Conservation (phyloP, 2,797 vertebrate species). For the Tenualosa thibaudeaui region DNA sequence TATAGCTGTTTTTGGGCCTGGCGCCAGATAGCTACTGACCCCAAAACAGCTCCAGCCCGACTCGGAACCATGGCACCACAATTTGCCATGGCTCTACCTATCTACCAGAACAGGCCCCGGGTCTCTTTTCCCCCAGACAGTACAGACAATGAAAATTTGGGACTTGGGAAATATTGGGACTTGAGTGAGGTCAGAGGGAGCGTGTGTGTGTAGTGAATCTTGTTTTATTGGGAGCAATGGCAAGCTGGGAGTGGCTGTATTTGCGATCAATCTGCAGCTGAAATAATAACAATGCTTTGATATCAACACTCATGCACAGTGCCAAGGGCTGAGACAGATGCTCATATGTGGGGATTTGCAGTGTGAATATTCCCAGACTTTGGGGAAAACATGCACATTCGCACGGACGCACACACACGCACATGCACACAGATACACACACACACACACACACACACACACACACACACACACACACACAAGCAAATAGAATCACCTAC, state of each 20-base stretch:
- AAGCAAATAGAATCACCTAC: background rate
- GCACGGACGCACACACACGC: background rate
- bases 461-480: background rate
- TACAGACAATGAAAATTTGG: slow-evolving; percentile 8
- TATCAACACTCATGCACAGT: slow-evolving; percentile 24
- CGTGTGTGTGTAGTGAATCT: slow-evolving; percentile 12
- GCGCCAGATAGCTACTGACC: background rate
- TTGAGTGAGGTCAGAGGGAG: background rate
- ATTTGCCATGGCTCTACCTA: background rate
- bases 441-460: background rate
- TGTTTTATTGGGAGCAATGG: slow-evolving; percentile 19
- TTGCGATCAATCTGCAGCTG: slow-evolving; percentile 29
- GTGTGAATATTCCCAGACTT: background rate
- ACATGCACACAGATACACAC: background rate
- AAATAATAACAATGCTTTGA: slow-evolving; percentile 28
- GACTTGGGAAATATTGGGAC: no score
- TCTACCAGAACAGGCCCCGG: background rate
- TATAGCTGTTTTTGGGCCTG: background rate
- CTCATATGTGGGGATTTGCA: slow-evolving; percentile 21
- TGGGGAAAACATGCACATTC: background rate
- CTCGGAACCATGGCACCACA: background rate
- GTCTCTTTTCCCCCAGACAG: background rate
- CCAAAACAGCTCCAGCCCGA: background rate
- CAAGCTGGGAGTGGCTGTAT: slow-evolving; percentile 6
- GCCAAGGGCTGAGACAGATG: slow-evolving; percentile 23